These are phyloP conservation scores for Drosophila stalkeri DNA, from an alignment of 2,888 invertebrate species.

Conservation along the genomic window DNA sequence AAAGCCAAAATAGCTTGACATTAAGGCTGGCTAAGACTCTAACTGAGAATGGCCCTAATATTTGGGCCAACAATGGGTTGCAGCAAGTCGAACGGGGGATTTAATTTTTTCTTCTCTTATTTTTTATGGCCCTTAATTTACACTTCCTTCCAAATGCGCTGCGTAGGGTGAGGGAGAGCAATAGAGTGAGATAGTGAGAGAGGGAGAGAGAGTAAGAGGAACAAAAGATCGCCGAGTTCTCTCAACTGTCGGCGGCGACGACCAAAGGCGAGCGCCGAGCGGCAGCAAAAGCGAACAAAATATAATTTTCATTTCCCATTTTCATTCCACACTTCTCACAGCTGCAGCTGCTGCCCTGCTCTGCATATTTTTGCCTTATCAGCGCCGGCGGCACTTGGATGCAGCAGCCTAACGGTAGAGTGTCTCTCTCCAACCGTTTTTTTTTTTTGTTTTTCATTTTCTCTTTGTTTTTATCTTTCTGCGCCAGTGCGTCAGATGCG, in stretches of 20 bases:
- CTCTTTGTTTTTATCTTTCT: constrained; percentile 36
- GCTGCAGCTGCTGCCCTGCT: constrained; percentile 25
- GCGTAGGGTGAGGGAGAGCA: constrained; percentile 25
- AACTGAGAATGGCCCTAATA: constrained; percentile 58
- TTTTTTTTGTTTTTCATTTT: constrained; percentile 23
- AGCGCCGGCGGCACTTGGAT: constrained; percentile 38
- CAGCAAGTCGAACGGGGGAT: constrained; percentile 7
- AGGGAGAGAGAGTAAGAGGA: constrained; percentile 21
- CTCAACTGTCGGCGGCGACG: constrained; percentile 33
- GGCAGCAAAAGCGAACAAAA: constrained; percentile 67
- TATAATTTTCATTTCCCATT: constrained; percentile 79
- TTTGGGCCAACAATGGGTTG: constrained; percentile 44
- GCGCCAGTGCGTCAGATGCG: constrained; percentile 44
- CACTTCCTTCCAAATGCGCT: constrained; percentile 68
- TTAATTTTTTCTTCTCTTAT: constrained; percentile 4
- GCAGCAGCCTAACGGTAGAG: constrained; percentile 39
- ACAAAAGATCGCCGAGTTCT: constrained; percentile 39
- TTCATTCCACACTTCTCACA: constrained; percentile 29
- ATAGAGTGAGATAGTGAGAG: constrained; percentile 12
- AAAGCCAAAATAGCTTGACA: constrained; percentile 75
- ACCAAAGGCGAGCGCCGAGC: constrained; percentile 30
- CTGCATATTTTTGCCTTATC: constrained; percentile 62
- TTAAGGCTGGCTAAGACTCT: constrained; percentile 42
- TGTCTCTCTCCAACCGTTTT: not conserved
- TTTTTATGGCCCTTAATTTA: constrained; percentile 77